Conservation (phyloP, 2,113 vertebrate species). For the Alligator mississippiensis region DNA sequence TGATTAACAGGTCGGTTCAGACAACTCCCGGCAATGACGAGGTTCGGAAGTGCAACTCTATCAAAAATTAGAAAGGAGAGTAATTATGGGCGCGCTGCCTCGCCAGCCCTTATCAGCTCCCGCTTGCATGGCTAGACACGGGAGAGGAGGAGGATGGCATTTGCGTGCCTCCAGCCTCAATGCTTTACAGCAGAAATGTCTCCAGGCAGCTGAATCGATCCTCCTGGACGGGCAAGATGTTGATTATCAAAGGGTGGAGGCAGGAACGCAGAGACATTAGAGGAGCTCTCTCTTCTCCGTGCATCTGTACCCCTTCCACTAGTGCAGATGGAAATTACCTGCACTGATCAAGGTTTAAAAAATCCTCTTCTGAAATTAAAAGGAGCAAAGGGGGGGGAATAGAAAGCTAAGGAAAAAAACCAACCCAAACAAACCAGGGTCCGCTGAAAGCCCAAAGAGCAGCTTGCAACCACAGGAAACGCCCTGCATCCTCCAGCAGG, state of each 20-base stretch:
- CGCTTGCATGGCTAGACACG: slow-evolving; percentile 17
- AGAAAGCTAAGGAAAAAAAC: neutral
- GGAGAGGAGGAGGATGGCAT: neutral
- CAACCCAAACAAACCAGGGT: too few species aligned
- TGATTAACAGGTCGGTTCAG: slow-evolving; percentile 72
- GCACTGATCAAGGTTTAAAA: neutral
- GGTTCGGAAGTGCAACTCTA: slow-evolving; percentile 44
- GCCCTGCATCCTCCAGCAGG: neutral
- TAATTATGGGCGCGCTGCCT: slow-evolving; percentile 44
- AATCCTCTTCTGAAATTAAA: neutral
- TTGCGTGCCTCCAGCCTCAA: neutral
- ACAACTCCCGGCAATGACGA: slow-evolving; percentile 45
- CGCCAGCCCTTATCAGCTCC: slow-evolving; percentile 56
- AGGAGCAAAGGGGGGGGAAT: neutral
- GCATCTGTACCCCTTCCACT: neutral
- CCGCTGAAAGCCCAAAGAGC: neutral
- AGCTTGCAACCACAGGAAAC: neutral
- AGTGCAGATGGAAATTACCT: neutral
- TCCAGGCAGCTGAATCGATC: slow-evolving; percentile 19
- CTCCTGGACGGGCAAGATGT: rapidly evolving
- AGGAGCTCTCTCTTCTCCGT: neutral
- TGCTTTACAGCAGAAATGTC: neutral
- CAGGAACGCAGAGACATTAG: neutral
- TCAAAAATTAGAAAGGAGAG: slow-evolving; percentile 66
- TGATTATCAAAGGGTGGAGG: slow-evolving; percentile 42